Percentiles rank a stretch among this genome's conserved stretches.
Evolutionary conservation across 37 sponge, comb jelly and placozoan species (phyloP).

Genomic region (Spongilla lacustris): DNA sequence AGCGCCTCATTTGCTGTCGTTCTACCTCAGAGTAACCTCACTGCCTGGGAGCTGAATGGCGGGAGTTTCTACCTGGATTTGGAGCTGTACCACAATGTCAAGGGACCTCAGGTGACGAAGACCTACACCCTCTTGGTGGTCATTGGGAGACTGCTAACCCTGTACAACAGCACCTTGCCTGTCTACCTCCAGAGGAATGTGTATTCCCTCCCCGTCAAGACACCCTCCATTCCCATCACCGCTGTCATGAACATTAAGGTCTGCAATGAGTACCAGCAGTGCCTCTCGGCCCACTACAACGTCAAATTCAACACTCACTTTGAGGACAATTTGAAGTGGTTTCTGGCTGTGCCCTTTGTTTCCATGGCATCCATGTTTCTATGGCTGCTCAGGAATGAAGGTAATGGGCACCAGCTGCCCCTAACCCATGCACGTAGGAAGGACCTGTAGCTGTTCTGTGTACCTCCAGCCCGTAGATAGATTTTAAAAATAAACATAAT

Average conservation of each 20-base stretch:
- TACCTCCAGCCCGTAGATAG: no score
- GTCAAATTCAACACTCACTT: constrained; percentile 68
- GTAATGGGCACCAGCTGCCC: not conserved
- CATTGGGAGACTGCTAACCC: constrained; percentile 36
- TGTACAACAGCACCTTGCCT: constrained; percentile 1
- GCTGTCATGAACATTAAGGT: constrained; percentile 26
- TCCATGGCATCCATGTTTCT: constrained; percentile 42
- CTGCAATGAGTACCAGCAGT: constrained; percentile 50
- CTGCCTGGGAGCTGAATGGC: constrained; percentile 36
- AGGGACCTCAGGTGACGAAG: not conserved
- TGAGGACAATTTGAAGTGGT: constrained; percentile 72
- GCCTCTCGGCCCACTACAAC: constrained; percentile 10
- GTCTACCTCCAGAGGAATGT: not conserved
- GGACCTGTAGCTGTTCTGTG: not conserved
- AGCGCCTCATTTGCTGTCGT: constrained; percentile 27
- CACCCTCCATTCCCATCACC: constrained; percentile 48
- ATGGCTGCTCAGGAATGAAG: constrained; percentile 56
- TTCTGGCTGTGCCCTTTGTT: constrained; percentile 67
- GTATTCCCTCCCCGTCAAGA: constrained; percentile 8
- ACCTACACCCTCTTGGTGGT: not conserved
- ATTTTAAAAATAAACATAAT: no score
- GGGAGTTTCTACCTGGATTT: constrained; percentile 30
- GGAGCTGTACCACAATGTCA: not conserved
- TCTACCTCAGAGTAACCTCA: not conserved
- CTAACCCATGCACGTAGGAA: not conserved